Base-by-base conservation (phyloP, 2,888 invertebrate species). In the Heliconius ismenius region DNA sequence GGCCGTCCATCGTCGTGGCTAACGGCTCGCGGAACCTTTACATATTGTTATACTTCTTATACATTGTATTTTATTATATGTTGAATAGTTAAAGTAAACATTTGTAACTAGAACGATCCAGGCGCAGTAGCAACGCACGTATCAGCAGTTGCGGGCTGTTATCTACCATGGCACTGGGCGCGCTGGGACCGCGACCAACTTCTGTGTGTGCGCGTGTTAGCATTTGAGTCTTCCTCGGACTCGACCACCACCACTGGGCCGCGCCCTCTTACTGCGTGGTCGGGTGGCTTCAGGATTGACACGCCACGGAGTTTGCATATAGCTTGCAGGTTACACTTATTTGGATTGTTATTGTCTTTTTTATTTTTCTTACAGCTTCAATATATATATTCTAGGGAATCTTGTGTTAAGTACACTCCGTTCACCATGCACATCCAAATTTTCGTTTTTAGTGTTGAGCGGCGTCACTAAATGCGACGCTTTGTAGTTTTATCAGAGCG, bases 101-200 rank as follows among this genome's bases (percentile, higher is more conserved):
- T 39, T 43, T 32, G 11, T 11, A 1, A 10, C 10, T 85, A 96
- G 96, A 95, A 92, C 83, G 96, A 97, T 91, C 96, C 96, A 1
- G 95, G 95, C 81, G 96, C 96, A 79, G 94, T 95, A 85, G 95
- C 96, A 60, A 96, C 96, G 68, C 96, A 96, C 89, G 95, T 98
- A 86, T 95, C 96, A 78, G 97, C 98, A 2, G 96, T 98, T 85
- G 96, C 98, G 0, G 97, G 97, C 81, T 98, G 98, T 87, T 97
- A 97, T 89, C 96, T 99, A 92, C 97, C 99, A 26, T 99, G 98
- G 94, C 99, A 99, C 92, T 99, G 99, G 99, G 97, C 98, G 73
- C 96, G 98, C 80, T 95, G 97, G 83, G 99, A 99, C 87, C 96
- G 97, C 82, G 98, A 98, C 84, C 98, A 97, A 86, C 94, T 98